These are phyloP conservation scores for Cryptus armator DNA, from an alignment of 2,888 invertebrate genomes.

Conservation along the genomic window DNA sequence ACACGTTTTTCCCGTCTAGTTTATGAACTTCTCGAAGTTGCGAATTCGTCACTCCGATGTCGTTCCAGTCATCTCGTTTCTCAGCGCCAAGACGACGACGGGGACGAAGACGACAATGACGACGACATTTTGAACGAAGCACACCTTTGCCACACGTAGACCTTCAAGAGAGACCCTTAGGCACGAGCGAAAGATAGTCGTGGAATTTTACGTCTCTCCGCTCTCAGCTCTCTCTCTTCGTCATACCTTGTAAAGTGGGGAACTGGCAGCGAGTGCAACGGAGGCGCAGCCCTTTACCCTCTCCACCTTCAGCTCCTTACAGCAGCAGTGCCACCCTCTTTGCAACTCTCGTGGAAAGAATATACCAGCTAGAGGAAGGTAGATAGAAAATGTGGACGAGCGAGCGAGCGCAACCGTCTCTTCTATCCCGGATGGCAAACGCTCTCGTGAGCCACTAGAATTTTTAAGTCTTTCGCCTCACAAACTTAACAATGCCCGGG, in stretches of 20 bases:
- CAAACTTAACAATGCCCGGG: constrained; percentile 76
- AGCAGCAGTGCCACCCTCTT: constrained; percentile 40
- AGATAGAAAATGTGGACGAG: constrained; percentile 38
- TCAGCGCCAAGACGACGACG: neutral
- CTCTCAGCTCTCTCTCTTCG: constrained; percentile 36
- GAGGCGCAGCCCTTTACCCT: constrained; percentile 39
- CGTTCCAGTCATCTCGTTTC: constrained; percentile 1
- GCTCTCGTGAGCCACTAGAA: constrained; percentile 71
- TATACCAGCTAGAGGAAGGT: constrained; percentile 56
- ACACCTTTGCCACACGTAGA: constrained; percentile 60
- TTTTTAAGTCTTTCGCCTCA: constrained; percentile 78
- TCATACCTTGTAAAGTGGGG: constrained; percentile 46
- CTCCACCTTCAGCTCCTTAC: constrained; percentile 30
- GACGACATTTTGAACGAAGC: constrained; percentile 58
- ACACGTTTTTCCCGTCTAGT: neutral
- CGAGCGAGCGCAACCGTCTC: constrained; percentile 47
- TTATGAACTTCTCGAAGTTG: neutral
- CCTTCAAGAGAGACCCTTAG: constrained; percentile 50
- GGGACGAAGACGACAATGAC: neutral
- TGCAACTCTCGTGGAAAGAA: constrained; percentile 59
- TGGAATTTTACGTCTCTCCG: constrained; percentile 47
- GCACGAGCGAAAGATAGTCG: constrained; percentile 47
- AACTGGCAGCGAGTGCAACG: constrained; percentile 27
- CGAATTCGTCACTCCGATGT: neutral
- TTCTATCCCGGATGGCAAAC: constrained; percentile 51